A percentile compares a stretch with the other conserved stretches of the same genome.
Conservation (phyloP, 2,888 invertebrate species). For the Choreutis nemorana region DNA sequence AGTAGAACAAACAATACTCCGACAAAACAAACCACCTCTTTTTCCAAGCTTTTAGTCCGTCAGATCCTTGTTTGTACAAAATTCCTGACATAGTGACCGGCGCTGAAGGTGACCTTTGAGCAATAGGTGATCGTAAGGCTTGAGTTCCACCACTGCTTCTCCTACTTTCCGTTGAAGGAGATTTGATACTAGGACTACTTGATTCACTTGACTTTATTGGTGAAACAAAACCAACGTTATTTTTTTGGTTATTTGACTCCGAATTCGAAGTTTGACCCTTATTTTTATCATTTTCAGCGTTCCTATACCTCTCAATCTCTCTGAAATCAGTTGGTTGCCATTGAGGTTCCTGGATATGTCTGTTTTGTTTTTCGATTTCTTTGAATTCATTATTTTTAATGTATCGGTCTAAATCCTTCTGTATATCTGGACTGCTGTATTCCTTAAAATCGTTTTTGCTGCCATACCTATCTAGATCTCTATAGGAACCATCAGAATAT, state of each 20-base stretch:
- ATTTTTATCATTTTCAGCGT: slow-evolving; percentile 34
- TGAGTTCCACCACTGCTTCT: slow-evolving; percentile 64
- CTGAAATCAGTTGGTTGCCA: slow-evolving; percentile 44
- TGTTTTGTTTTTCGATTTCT: slow-evolving; percentile 43
- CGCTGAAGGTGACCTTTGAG: slow-evolving; percentile 84
- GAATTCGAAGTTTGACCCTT: slow-evolving; percentile 41
- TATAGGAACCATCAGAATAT: slow-evolving; percentile 53
- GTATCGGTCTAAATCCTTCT: slow-evolving; percentile 44
- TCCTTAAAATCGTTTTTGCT: slow-evolving; percentile 54
- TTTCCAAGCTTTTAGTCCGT: slow-evolving; percentile 93
- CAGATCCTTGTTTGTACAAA: slow-evolving; percentile 92
- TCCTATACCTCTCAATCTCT: slow-evolving; percentile 36
- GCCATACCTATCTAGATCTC: slow-evolving; percentile 53
- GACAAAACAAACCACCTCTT: slow-evolving; percentile 94
- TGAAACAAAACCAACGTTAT: slow-evolving; percentile 31
- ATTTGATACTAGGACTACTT: slow-evolving; percentile 52
- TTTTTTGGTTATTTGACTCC: slow-evolving; percentile 38
- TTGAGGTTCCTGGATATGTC: slow-evolving; percentile 43
- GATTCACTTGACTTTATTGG: slow-evolving; percentile 60
- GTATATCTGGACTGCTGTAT: slow-evolving; percentile 45
- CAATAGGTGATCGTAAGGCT: slow-evolving; percentile 80
- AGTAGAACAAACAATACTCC: slow-evolving; percentile 93
- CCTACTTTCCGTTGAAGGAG: slow-evolving; percentile 57
- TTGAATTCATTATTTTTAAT: slow-evolving; percentile 46
- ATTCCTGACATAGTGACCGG: slow-evolving; percentile 89